phyloP scores from a whole-genome alignment of 2,888 invertebrate species.

The Chloroclysta siterata region DNA sequence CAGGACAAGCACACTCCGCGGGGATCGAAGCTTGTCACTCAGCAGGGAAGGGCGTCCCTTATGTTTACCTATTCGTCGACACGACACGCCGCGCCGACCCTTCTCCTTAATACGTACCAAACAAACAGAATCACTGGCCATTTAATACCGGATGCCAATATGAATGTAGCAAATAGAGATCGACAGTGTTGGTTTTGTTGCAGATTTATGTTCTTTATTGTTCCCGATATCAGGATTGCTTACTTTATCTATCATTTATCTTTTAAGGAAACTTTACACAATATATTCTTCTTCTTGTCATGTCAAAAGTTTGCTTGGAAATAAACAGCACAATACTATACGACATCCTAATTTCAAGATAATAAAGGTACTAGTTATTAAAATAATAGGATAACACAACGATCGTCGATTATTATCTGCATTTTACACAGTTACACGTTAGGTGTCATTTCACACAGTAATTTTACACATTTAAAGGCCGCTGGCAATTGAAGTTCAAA shows the following conservation, averaged over 20 bases:
- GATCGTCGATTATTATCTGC: slow-evolving; percentile 3
- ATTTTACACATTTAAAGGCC: slow-evolving; percentile 39
- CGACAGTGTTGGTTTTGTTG: slow-evolving; percentile 25
- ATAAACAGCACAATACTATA: neutral
- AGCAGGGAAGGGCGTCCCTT: slow-evolving; percentile 58
- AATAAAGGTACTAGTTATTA: neutral
- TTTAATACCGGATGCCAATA: slow-evolving; percentile 42
- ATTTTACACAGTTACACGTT: slow-evolving; percentile 20
- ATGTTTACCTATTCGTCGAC: slow-evolving; percentile 61
- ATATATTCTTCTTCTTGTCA: no score
- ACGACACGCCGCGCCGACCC: slow-evolving; percentile 61
- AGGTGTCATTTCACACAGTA: slow-evolving; percentile 6
- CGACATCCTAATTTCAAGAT: neutral
- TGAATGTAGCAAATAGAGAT: slow-evolving; percentile 39
- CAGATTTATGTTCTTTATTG: slow-evolving; percentile 35
- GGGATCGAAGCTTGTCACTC: slow-evolving; percentile 63
- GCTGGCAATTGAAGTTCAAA: slow-evolving; percentile 41
- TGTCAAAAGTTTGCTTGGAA: neutral
- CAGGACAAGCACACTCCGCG: slow-evolving; percentile 47
- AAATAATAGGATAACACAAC: slow-evolving; percentile 4
- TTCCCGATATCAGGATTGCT: slow-evolving; percentile 11
- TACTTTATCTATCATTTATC: neutral
- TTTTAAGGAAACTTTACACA: neutral
- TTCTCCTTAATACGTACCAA: slow-evolving; percentile 49
- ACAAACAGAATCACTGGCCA: slow-evolving; percentile 49